Base-by-base conservation (phyloP, 2,113 vertebrate species). In the Typhlomys cinereus region DNA sequence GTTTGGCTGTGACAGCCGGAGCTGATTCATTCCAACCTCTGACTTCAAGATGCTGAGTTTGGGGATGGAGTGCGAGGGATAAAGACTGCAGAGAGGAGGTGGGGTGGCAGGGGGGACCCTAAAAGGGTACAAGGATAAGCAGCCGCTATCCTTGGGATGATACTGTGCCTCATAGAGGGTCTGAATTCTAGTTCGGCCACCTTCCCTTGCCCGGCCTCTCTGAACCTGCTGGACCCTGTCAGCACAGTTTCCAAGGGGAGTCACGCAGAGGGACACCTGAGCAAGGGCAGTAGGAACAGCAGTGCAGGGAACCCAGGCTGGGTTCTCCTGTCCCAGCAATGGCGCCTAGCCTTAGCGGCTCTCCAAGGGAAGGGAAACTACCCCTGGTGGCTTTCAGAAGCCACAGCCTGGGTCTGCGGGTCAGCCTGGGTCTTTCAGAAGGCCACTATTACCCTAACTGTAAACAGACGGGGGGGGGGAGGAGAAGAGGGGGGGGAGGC, bases 1-100 rank as follows among this genome's bases (percentile, higher is more conserved):
- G 93, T 89, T 76, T 69, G 93, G 62, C 64, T 64, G 96, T 66
- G 74, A 10, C 18, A 3, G 44, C 48, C 48, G 4, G 59, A 48
- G 52, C 54, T 13, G 9, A 78, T 52, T 59, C 52, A 61, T 7
- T 31, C 52, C 62, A 18, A 15, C 52, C 44, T 86, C 78, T 44
- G n/a, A n/a, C n/a, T n/a, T n/a, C n/a, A n/a, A n/a, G n/a, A n/a
- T 87, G 52, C 21, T 7, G 67, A 75, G 18, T 29, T n/a, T 7
- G 13, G 50, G 2, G 9, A 4, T 0, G 7, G 52, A 57, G 29
- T 2, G 4, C 41, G 25, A 13, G 11, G 20, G 23, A 50, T 18
- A 34, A 54, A 29, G 39, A 46, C 29, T n/a, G 48, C 2, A 29
- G 9, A 8, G 20, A 44, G 13, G 13, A 48, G 17, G n/a, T n/a